Percentiles rank a stretch among this genome's conserved stretches.
phyloP scores from a whole-genome alignment of 2,888 invertebrate species.

The Latrodectus hesperus region DNA sequence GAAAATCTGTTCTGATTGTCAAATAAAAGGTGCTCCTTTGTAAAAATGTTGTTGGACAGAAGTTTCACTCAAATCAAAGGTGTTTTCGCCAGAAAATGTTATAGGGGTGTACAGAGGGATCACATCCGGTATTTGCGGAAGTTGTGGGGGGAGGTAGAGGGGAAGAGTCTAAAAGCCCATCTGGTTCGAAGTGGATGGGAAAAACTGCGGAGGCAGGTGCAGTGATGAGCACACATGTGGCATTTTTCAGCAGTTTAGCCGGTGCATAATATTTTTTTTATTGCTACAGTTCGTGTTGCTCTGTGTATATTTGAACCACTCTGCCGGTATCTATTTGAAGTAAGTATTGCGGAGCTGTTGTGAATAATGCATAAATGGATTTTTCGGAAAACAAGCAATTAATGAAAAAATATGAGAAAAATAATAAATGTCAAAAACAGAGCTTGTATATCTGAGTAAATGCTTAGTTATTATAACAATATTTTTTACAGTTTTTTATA shows the following conservation, averaged over 20 bases:
- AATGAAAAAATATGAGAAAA: no score
- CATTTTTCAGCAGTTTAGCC: neutral
- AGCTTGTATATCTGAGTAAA: no score
- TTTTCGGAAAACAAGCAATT: no score
- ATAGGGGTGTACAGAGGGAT: constrained; percentile 24
- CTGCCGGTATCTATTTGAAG: no score
- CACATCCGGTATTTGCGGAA: constrained; percentile 33
- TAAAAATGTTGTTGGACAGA: neutral
- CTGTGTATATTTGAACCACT: neutral
- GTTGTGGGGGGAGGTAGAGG: constrained; percentile 14
- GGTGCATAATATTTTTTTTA: neutral
- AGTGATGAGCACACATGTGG: neutral
- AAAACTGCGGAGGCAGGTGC: constrained; percentile 32
- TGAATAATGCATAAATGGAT: no score
- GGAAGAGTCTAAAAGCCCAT: constrained; percentile 3
- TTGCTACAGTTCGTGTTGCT: neutral
- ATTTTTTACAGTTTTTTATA: no score
- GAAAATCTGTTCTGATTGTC: neutral
- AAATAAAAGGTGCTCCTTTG: constrained; percentile 22
- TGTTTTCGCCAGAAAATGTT: constrained; percentile 19
- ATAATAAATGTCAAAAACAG: no score
- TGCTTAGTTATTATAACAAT: no score
- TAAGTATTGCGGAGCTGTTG: no score
- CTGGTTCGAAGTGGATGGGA: constrained; percentile 26
- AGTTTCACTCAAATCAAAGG: constrained; percentile 3